Evolutionary conservation across 2,113 vertebrate species (phyloP).

Genomic region (Poeciliopsis retropinna): DNA sequence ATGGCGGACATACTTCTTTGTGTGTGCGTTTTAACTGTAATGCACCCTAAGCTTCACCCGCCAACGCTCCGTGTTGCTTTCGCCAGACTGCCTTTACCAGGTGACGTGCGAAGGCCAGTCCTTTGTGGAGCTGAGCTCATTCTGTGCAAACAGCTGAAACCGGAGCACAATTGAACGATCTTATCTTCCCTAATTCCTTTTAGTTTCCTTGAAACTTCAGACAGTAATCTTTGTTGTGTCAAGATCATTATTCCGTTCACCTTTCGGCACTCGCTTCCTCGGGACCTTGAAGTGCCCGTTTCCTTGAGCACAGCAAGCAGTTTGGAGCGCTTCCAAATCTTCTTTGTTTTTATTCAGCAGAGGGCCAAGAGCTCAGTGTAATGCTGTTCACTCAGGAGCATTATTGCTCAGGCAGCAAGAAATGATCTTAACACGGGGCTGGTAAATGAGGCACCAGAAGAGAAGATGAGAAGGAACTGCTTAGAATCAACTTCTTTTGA

Average conservation of each 20-base stretch:
- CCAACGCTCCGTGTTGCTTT: slow-evolving; percentile 2
- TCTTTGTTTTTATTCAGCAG: background rate
- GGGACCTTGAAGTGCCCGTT: slow-evolving; percentile 16
- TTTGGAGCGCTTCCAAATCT: slow-evolving; percentile 31
- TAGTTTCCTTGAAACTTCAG: slow-evolving; percentile 19
- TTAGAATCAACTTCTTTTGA: background rate
- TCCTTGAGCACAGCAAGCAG: background rate
- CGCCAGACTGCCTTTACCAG: background rate
- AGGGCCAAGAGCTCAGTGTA: background rate
- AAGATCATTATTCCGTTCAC: slow-evolving; percentile 28
- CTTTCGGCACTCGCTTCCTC: slow-evolving; percentile 44
- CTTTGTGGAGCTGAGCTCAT: background rate
- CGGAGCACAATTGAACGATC: slow-evolving; percentile 41
- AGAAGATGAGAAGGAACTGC: background rate
- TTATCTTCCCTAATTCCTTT: slow-evolving; percentile 10
- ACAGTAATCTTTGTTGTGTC: slow-evolving; percentile 22
- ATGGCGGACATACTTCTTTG: slow-evolving; percentile 9
- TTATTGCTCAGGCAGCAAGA: background rate
- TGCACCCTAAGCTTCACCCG: slow-evolving; percentile 2
- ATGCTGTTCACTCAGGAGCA: background rate
- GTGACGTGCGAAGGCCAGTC: background rate
- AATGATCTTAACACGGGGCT: background rate
- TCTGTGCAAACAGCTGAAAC: slow-evolving; percentile 16
- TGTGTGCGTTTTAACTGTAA: background rate
- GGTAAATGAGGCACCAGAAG: background rate